A percentile compares a stretch with the other conserved stretches of the same genome.
Evolutionary conservation across 2,113 vertebrate genomes (phyloP).

Genomic region (Epinephelus cyanopodus): DNA sequence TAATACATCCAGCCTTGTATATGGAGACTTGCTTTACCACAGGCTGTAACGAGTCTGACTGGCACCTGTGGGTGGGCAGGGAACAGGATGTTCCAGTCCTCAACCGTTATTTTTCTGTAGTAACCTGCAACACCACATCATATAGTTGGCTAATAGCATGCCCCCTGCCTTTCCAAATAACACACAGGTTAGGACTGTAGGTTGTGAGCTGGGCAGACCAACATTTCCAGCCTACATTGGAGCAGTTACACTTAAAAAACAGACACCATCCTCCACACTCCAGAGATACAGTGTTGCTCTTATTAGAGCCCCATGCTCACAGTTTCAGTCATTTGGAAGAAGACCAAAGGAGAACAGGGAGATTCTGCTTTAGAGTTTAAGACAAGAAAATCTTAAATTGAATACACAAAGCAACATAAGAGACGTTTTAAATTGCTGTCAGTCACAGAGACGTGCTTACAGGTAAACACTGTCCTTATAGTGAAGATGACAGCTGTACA

Average conservation of each 20-base stretch:
- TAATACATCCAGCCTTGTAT: not conserved
- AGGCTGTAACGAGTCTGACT: slow-evolving; percentile 27
- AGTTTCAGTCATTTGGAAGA: slow-evolving; percentile 5
- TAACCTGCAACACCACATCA: not conserved
- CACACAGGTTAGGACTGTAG: not conserved
- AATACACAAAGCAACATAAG: slow-evolving; percentile 16
- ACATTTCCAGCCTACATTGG: not conserved
- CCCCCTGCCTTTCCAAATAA: not conserved
- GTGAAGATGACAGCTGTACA: slow-evolving; percentile 27
- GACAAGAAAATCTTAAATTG: not conserved
- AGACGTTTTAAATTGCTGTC: slow-evolving; percentile 5
- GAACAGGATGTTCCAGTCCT: slow-evolving; percentile 11
- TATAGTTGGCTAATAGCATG: not conserved
- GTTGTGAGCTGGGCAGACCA: not conserved
- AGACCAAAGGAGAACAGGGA: not conserved
- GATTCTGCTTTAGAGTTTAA: not conserved
- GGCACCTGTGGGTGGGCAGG: slow-evolving; percentile 4
- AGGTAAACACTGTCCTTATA: slow-evolving; percentile 17
- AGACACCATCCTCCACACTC: not conserved
- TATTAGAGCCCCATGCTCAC: not conserved
- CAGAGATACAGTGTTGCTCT: not conserved
- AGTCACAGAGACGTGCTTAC: not conserved
- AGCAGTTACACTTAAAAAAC: not conserved
- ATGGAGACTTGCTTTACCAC: slow-evolving; percentile 11
- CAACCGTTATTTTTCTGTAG: not conserved